phyloP scores from a whole-genome alignment of 2,888 invertebrate genomes.

The Drosophila borborema region DNA sequence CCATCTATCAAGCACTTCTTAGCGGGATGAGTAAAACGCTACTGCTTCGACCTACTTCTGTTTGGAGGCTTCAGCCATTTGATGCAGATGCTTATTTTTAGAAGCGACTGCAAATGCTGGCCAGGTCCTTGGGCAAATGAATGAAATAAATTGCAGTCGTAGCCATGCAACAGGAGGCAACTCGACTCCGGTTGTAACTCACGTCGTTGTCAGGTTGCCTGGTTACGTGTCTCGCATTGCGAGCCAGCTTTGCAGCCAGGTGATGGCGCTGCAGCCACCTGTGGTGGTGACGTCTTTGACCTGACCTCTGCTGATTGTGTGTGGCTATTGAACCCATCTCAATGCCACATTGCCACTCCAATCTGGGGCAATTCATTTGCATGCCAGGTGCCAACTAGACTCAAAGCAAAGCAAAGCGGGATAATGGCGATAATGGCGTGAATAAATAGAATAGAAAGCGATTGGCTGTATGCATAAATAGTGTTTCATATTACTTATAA shows the following conservation, averaged over 20 bases:
- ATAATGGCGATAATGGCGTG: background rate
- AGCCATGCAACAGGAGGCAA: constrained; percentile 18
- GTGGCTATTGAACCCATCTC: constrained; percentile 25
- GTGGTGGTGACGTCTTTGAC: constrained; percentile 3
- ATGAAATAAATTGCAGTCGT: constrained; percentile 8
- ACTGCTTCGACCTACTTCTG: constrained; percentile 58
- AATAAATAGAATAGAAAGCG: background rate
- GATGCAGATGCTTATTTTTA: constrained; percentile 18
- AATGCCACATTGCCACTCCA: constrained; percentile 5
- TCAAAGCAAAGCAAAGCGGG: constrained; percentile 40
- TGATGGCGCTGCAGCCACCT: background rate
- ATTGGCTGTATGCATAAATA: background rate
- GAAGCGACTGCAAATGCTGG: constrained; percentile 13
- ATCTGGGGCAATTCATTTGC: constrained; percentile 50
- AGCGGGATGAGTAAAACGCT: constrained; percentile 20
- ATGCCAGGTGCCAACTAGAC: constrained; percentile 23
- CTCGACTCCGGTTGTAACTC: constrained; percentile 3
- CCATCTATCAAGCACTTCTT: background rate
- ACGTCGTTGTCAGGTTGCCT: constrained; percentile 26
- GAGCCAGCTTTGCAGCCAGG: constrained; percentile 5
- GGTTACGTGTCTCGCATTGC: constrained; percentile 18
- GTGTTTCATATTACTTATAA: background rate
- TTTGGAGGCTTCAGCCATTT: background rate
- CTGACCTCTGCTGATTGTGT: constrained; percentile 11
- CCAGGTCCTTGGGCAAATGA: constrained; percentile 28